phyloP scores from a whole-genome alignment of 2,113 vertebrate species.

The Grantiella picta region DNA sequence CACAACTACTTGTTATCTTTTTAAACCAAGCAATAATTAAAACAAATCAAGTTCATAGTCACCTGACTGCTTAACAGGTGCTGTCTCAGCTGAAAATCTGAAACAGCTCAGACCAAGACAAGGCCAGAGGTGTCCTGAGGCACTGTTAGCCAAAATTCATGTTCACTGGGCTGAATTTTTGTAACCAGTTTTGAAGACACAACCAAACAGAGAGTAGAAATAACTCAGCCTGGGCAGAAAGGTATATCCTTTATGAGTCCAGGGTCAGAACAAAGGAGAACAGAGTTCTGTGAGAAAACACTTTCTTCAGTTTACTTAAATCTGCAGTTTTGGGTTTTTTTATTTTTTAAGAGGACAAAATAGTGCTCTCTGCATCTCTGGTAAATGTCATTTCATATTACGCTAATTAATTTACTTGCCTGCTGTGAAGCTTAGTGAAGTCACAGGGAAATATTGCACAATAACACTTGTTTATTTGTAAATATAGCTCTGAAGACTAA shows the following conservation, averaged over 20 bases:
- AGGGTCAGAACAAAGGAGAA: background rate
- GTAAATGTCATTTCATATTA: background rate
- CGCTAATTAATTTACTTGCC: background rate
- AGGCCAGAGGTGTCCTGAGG: background rate
- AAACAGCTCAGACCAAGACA: background rate
- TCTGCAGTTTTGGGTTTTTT: background rate
- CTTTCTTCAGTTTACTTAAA: background rate
- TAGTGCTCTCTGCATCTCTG: background rate
- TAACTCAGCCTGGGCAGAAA: background rate
- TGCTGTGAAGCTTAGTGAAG: background rate
- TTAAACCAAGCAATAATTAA: background rate
- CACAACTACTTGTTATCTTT: background rate
- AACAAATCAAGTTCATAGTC: background rate
- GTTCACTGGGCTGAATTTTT: background rate
- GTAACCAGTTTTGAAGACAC: background rate
- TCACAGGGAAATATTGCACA: background rate
- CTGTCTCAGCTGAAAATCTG: background rate
- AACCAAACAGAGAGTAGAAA: background rate
- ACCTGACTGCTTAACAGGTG: background rate
- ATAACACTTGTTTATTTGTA: background rate
- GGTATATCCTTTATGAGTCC: background rate
- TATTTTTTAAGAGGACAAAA: background rate
- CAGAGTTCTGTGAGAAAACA: background rate
- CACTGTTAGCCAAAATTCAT: background rate
- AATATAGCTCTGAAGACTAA: background rate